Conservation (phyloP, 2,113 vertebrate genomes). For the Agapornis roseicollis region DNA sequence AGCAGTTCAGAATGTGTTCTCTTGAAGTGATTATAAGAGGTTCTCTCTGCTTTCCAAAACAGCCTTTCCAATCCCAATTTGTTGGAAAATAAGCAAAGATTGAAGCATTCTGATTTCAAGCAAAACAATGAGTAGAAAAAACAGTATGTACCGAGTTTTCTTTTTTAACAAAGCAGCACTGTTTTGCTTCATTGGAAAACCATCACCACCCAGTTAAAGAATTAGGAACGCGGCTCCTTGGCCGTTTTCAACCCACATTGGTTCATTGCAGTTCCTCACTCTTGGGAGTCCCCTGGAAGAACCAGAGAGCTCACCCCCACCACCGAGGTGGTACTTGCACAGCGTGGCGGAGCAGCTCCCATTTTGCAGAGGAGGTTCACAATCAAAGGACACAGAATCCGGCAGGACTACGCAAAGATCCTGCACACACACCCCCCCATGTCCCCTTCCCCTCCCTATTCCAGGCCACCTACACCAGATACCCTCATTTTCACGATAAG, state of each 20-base stretch:
- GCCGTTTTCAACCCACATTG: neutral
- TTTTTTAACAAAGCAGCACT: neutral
- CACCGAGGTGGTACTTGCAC: accelerated
- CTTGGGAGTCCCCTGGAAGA: neutral
- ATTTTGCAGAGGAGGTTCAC: accelerated
- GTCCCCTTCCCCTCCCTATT: neutral
- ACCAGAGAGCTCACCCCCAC: neutral
- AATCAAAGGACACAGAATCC: accelerated
- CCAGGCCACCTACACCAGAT: neutral
- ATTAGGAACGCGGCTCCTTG: neutral
- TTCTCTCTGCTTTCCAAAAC: neutral
- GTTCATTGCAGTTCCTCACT: neutral
- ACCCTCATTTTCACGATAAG: accelerated
- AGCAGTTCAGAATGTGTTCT: neutral
- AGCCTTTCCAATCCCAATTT: neutral
- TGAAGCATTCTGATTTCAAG: neutral
- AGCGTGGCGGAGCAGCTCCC: accelerated
- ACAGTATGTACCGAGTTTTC: neutral
- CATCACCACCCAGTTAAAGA: neutral
- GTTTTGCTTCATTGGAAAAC: neutral
- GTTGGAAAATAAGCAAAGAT: neutral
- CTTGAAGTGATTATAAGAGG: neutral
- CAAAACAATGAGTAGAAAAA: neutral
- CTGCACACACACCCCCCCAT: accelerated
- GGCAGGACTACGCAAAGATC: neutral